Base-by-base conservation (phyloP, 1,140 invertebrate species). In the Oppia nitens region DNA sequence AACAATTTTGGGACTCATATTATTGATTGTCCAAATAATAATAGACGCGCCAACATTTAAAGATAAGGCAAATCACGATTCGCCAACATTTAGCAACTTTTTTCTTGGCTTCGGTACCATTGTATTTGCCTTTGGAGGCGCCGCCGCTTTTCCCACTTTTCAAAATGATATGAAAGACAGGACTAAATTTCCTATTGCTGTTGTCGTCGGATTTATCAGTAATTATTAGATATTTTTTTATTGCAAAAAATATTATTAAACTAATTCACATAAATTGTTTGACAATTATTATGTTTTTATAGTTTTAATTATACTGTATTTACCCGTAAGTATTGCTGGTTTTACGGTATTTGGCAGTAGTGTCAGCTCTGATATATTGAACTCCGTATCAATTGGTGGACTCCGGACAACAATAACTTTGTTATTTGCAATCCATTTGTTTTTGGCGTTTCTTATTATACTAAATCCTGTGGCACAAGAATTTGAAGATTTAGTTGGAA, bases 381-480 rank as follows among this genome's bases (percentile, higher is more conserved):
- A 75, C 0, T 75, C 75, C 0, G 64, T 81, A 6, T 66, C 71
- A 0, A 64, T 72, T 40, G 76, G 75, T 0, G 65, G 70, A 1
- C 60, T 78, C 2, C 73, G 75, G 1, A 69, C 72, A 0, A 66
- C 74, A 0, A 77, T 78, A 17, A 76, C 80, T 64, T 66, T 80
- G 25, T 68, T 81, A 3, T 77, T 83, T 72, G 73, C 76, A 0
- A 60, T 76, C 6, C 81, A 83, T 67, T 68, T 83, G 2, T 66
- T 82, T 17, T 70, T 77, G 32, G 80, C 80, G 11, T 82, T 82
- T 65, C 68, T 81, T 26, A 80, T 83, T 60, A 71, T 81, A 52
- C 73, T 80, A 45, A 83, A 82, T 68, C 79, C 81, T 0, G 74
- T 82, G 21, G 76, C 75, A 63, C 80, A 82, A 68, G 80, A 83